Conservation (phyloP, 2,888 invertebrate genomes). For the Agrochola lychnidis region DNA sequence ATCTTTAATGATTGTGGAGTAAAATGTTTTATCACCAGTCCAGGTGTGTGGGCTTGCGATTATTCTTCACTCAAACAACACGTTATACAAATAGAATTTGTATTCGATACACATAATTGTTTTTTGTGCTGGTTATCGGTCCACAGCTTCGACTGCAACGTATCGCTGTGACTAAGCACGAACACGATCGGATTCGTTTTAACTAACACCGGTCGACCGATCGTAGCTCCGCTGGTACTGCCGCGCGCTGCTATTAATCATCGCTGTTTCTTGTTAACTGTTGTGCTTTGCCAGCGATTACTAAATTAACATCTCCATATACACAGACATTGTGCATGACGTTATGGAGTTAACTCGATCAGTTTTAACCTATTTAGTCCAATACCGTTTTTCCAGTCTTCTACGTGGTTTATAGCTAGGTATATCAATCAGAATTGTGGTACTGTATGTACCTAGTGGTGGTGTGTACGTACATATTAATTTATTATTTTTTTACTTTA, state of each 20-base stretch:
- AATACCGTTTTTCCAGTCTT: not conserved
- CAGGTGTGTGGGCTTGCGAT: not conserved
- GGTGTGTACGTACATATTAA: too few relatives aligned
- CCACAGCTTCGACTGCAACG: not conserved
- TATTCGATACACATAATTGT: not conserved
- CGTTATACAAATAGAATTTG: not conserved
- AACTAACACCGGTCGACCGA: not conserved
- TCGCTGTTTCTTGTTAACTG: conserved; percentile 42
- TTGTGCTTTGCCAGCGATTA: conserved; percentile 42
- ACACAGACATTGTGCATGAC: not conserved
- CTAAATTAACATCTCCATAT: conserved; percentile 27
- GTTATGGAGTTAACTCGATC: not conserved
- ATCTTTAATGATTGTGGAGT: not conserved
- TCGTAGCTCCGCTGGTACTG: not conserved
- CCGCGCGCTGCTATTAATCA: conserved; percentile 16
- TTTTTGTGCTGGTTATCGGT: not conserved
- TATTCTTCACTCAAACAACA: not conserved
- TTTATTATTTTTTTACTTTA: too few relatives aligned
- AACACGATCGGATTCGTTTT: not conserved
- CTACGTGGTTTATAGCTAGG: not conserved
- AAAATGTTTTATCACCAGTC: not conserved
- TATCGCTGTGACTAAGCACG: not conserved
- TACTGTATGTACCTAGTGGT: too few relatives aligned
- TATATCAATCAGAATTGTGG: too few relatives aligned
- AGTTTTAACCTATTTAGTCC: not conserved